Evolutionary conservation across 2,888 invertebrate genomes (phyloP).

Genomic region (Drosophila pegasa): DNA sequence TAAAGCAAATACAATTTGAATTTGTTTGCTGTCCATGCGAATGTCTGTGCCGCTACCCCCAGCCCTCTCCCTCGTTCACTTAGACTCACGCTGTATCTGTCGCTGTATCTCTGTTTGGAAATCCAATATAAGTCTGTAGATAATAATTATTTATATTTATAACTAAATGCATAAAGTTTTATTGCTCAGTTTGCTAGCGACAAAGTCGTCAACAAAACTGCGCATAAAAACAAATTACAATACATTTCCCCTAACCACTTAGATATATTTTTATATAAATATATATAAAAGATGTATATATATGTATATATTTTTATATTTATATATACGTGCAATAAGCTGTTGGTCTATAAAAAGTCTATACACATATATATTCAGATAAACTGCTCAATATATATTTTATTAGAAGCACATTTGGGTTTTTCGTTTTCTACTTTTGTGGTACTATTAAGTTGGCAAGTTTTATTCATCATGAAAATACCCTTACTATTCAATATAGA

Average conservation of each 20-base stretch:
- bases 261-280: constrained; percentile 36
- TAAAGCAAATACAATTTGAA: constrained; percentile 65
- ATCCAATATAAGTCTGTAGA: constrained; percentile 69
- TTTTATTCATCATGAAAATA: constrained; percentile 3
- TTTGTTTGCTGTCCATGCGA: constrained; percentile 50
- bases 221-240: constrained; percentile 76
- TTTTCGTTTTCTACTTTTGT: constrained; percentile 24
- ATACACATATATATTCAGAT: constrained; percentile 11
- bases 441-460: constrained; percentile 9
- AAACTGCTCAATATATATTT: constrained; percentile 69
- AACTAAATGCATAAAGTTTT: constrained; percentile 81
- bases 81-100: constrained; percentile 5
- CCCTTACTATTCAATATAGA: neutral
- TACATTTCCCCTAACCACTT: constrained; percentile 45
- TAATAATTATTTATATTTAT: constrained; percentile 82
- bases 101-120: constrained; percentile 47
- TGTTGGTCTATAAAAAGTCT: constrained; percentile 20
- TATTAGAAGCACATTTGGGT: constrained; percentile 66
- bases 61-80: neutral
- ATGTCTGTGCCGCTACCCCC: constrained; percentile 2
- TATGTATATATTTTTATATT: constrained; percentile 13
- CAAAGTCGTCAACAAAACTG: constrained; percentile 74
- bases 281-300: constrained; percentile 20
- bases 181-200: constrained; percentile 56
- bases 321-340: constrained; percentile 12